These are phyloP conservation scores for Hemibagrus wyckioides DNA, from an alignment of 2,113 vertebrate genomes.

Conservation along the genomic window DNA sequence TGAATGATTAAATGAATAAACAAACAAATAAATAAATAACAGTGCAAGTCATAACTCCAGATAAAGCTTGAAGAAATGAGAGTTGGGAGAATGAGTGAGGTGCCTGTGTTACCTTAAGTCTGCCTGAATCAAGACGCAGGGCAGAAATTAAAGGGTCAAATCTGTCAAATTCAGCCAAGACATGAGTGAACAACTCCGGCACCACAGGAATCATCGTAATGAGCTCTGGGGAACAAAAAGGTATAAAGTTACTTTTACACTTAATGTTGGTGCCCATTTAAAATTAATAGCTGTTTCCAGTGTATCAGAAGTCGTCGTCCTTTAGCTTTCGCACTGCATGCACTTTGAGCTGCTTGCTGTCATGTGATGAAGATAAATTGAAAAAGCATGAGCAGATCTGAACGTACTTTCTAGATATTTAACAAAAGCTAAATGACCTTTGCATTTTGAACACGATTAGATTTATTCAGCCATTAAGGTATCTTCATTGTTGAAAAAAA, in stretches of 20 bases:
- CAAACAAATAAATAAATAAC: background rate
- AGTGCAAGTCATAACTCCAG: background rate
- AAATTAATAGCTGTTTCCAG: background rate
- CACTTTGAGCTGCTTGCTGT: constrained; percentile 14
- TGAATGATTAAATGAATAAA: background rate
- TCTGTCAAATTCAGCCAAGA: constrained; percentile 89
- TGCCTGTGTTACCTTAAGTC: constrained; percentile 81
- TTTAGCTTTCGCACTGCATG: background rate
- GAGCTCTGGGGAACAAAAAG: constrained; percentile 34
- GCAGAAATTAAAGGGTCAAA: constrained; percentile 88
- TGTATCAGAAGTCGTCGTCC: background rate
- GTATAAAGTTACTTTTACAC: background rate
- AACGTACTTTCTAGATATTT: background rate
- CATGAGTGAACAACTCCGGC: constrained; percentile 82
- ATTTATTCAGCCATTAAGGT: background rate
- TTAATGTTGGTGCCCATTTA: background rate
- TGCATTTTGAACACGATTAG: background rate
- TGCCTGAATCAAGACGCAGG: constrained; percentile 88
- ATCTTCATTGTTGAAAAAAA: background rate
- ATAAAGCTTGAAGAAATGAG: background rate
- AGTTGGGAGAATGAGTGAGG: background rate
- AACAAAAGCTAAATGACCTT: background rate
- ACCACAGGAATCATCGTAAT: constrained; percentile 68
- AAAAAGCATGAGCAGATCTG: constrained; percentile 59
- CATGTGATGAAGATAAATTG: constrained; percentile 60